Evolutionary conservation across 1,140 invertebrate genomes (phyloP).

Genomic region (Notospermus geniculatus): DNA sequence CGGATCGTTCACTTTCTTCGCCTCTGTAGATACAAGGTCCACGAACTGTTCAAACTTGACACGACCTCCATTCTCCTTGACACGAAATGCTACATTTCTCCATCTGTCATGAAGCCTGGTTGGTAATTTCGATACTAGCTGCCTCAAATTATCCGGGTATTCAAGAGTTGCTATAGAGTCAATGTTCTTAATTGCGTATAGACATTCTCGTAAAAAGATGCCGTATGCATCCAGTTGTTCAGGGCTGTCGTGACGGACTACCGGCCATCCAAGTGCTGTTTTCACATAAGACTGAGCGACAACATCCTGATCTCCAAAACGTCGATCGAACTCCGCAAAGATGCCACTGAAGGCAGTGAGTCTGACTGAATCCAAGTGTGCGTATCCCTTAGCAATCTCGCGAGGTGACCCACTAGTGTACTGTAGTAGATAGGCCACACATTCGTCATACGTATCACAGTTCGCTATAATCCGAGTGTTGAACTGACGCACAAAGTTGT

Average conservation of each 20-base stretch:
- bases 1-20: conserved; percentile 24
- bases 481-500: conserved; percentile 25
- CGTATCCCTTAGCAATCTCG: conserved; percentile 15
- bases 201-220: conserved; percentile 13
- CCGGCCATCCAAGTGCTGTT: conserved; percentile 7
- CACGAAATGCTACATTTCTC: conserved; percentile 19
- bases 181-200: conserved; percentile 11
- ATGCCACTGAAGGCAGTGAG: conserved; percentile 18
- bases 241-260: conserved; percentile 1
- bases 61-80: neutral
- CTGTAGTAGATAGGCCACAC: conserved; percentile 25
- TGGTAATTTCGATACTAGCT: conserved; percentile 19
- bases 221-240: conserved; percentile 11
- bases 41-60: conserved; percentile 19
- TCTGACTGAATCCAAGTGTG: conserved; percentile 19
- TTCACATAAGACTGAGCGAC: conserved; percentile 13
- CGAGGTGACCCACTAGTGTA: conserved; percentile 20
- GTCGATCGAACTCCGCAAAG: conserved; percentile 20
- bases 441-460: conserved; percentile 19
- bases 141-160: conserved; percentile 21
- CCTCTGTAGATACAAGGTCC: conserved; percentile 20
- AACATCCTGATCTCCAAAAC: conserved; percentile 7
- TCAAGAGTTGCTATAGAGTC: conserved; percentile 14
- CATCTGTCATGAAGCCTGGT: conserved; percentile 24
- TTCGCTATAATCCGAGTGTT: conserved; percentile 18